Percentiles rank a stretch among this genome's conserved stretches.
Evolutionary conservation across 1,140 invertebrate species (phyloP).

Genomic region (Acromyrmex heyeri): DNA sequence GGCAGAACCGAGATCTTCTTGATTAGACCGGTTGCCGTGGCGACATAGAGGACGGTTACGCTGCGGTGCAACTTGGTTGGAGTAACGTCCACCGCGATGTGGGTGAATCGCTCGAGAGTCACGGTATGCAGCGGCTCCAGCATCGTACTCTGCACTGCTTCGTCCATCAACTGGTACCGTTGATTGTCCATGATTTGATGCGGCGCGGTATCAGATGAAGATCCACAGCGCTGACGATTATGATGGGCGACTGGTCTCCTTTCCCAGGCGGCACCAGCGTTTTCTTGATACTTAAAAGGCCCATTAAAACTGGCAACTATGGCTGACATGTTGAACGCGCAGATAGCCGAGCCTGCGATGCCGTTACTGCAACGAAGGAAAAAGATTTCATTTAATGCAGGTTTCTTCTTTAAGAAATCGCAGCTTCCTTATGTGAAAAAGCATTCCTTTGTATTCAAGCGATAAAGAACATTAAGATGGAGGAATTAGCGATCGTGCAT

Average conservation of each 20-base stretch:
- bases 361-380: slow-evolving; percentile 90
- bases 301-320: slow-evolving; percentile 95
- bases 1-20: slow-evolving; percentile 94
- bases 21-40: slow-evolving; percentile 91
- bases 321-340: slow-evolving; percentile 95
- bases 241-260: slow-evolving; percentile 83
- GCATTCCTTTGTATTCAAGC: background rate
- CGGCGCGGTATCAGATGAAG: slow-evolving; percentile 55
- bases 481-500: background rate
- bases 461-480: background rate
- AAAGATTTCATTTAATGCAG: slow-evolving; percentile 11
- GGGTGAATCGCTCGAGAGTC: slow-evolving; percentile 91
- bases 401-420: slow-evolving; percentile 13
- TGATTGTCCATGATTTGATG: slow-evolving; percentile 89
- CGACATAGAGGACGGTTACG: slow-evolving; percentile 93
- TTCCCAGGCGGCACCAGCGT: slow-evolving; percentile 93
- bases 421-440: background rate
- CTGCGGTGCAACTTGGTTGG: slow-evolving; percentile 89
- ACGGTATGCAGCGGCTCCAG: slow-evolving; percentile 90
- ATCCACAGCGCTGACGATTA: slow-evolving; percentile 86
- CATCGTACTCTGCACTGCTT: slow-evolving; percentile 92
- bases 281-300: slow-evolving; percentile 94
- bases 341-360: slow-evolving; percentile 97
- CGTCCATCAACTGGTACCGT: slow-evolving; percentile 95
- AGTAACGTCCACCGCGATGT: slow-evolving; percentile 93